Conservation (phyloP, 37 sponge, comb jelly and placozoan species). For the Trichoplax adhaerens region DNA sequence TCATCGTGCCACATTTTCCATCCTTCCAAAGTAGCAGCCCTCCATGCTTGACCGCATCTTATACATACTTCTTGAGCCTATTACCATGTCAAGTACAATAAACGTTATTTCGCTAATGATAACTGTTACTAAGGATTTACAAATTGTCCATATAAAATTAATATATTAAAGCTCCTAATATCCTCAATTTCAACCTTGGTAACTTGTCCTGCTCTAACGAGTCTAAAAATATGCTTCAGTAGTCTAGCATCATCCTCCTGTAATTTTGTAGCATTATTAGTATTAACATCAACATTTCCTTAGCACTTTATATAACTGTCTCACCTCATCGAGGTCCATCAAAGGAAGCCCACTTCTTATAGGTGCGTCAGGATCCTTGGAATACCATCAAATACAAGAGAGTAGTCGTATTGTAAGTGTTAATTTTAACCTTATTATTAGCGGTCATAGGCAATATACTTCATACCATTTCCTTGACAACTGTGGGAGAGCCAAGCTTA, state of each 20-base stretch:
- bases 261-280: not conserved
- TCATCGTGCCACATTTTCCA: constrained; percentile 84
- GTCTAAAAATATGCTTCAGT: constrained; percentile 47
- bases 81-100: not conserved
- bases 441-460: not conserved
- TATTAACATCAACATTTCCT: not conserved
- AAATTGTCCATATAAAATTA: too few species aligned
- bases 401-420: not conserved
- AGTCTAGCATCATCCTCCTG: constrained; percentile 60
- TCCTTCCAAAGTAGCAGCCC: constrained; percentile 68
- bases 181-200: constrained; percentile 10
- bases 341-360: constrained; percentile 35
- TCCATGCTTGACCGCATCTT: constrained; percentile 65
- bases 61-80: constrained; percentile 78
- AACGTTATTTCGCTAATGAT: not conserved
- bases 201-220: constrained; percentile 73
- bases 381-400: not conserved
- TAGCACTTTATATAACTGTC: not conserved
- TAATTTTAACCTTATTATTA: not conserved
- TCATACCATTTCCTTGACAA: constrained; percentile 31
- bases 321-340: constrained; percentile 48
- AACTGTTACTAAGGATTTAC: too few species aligned
- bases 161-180: too few species aligned
- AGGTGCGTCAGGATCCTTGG: constrained; percentile 74
- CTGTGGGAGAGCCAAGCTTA: not conserved